Base-by-base conservation (phyloP, 2,113 vertebrate genomes). In the Glaucidium brasilianum region DNA sequence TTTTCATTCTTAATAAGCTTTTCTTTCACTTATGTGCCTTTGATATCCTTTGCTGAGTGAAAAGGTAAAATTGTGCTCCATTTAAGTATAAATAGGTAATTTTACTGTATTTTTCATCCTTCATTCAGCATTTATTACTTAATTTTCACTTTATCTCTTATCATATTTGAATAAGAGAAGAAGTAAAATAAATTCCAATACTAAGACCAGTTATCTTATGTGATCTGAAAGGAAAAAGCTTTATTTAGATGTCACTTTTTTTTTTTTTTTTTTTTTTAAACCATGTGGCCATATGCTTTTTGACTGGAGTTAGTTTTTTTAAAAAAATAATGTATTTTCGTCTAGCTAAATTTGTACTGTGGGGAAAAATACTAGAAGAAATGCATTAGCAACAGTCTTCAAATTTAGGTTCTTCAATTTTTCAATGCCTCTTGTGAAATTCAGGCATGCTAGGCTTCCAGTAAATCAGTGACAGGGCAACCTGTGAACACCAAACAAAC, bases 1-100 rank as follows among this genome's bases (percentile, higher is more conserved):
- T 74, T 86, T 95, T 91, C 15, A 39, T 91, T 91, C 25, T 91
- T 94, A 84, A 64, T 72, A 71, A 12, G 30, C 10, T 90, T 96
- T 92, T 69, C 29, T 91, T 81, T 92, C 73, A 50, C 15, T 88
- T 88, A 62, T 10, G 12, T 67, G 37, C 9, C 86, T 90, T 96
- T 95, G 41, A 83, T 75, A 79, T 41, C 17, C 17, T 85, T 75
- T 93, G 22, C 47, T 91, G 52, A 69, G 17, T 19, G 25, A 64
- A 77, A 85, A 78, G 29, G 37, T 90, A 90, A 85, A 96, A 86
- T 23, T 90, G 22, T 52, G 9, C 5, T 81, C 26, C 20, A 86
- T 86, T 88, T 56, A 67, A 85, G 6, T 29, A 37, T 69, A 91
- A 92, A 45, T 59, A 93, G 43, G 21, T 66, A 83, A 34, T 74